phyloP scores from a whole-genome alignment of 2,113 vertebrate genomes.

The Xenus cinereus region DNA sequence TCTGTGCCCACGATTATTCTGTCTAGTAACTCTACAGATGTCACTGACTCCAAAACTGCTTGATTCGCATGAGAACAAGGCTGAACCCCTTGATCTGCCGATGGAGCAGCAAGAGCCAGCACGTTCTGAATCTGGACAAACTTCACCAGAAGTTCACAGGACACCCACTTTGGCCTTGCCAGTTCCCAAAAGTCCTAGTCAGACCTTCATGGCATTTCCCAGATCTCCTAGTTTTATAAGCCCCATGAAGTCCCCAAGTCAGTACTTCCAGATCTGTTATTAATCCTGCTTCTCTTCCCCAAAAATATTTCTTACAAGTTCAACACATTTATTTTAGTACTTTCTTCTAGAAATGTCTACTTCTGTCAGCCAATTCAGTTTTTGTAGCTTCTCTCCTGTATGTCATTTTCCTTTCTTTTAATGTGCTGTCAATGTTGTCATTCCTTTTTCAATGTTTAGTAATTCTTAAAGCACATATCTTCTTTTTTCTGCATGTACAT shows the following conservation, averaged over 20 bases:
- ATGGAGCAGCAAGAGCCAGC: conserved; percentile 51
- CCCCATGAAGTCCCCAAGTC: conserved; percentile 79
- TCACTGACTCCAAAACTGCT: conserved; percentile 77
- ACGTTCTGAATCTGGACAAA: conserved; percentile 71
- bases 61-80: conserved; percentile 69
- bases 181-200: conserved; percentile 75
- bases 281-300: conserved; percentile 40
- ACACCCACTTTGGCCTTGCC: conserved; percentile 70
- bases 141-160: conserved; percentile 63
- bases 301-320: conserved; percentile 7
- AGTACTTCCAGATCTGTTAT: conserved; percentile 80
- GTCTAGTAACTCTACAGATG: conserved; percentile 80
- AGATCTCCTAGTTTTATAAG: conserved; percentile 80
- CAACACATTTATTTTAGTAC: conserved; percentile 40
- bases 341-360: conserved; percentile 51
- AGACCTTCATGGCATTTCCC: conserved; percentile 70
- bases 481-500: conserved; percentile 33
- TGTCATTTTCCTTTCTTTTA: conserved; percentile 41
- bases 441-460: conserved; percentile 45
- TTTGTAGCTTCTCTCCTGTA: conserved; percentile 57
- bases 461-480: conserved; percentile 2
- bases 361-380: conserved; percentile 36
- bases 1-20: conserved; percentile 73
- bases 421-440: conserved; percentile 42
- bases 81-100: conserved; percentile 54